phyloP scores from a whole-genome alignment of 1,140 invertebrate species.

The Drosophila mojavensis region DNA sequence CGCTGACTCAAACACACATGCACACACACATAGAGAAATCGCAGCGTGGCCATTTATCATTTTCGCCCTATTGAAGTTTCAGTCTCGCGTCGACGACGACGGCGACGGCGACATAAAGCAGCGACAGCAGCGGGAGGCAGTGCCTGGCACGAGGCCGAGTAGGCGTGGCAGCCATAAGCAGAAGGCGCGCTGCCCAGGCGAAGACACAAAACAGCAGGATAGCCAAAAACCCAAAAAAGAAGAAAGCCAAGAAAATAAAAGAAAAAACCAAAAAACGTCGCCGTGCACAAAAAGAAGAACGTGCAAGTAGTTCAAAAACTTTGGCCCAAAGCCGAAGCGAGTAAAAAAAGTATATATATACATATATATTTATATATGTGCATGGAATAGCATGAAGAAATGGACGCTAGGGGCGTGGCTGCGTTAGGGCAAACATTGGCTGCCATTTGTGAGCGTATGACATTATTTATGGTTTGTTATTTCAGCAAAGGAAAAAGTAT shows the following conservation, averaged over 20 bases:
- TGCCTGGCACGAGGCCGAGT: conserved; percentile 24
- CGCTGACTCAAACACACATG: conserved; percentile 2
- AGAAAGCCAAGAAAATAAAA: conserved; percentile 45
- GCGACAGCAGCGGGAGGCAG: conserved; percentile 68
- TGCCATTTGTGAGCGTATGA: conserved; percentile 80
- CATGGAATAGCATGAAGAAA: conserved; percentile 29
- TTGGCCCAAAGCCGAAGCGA: conserved; percentile 74
- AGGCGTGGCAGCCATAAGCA: conserved; percentile 69
- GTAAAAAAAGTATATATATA: conserved; percentile 25
- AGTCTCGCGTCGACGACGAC: conserved; percentile 65
- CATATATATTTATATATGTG: conserved; percentile 3
- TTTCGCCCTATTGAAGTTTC: conserved; percentile 81
- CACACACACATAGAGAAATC: conserved; percentile 47
- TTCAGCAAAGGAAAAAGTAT: conserved; percentile 70
- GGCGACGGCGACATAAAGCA: conserved; percentile 70
- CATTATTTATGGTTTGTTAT: conserved; percentile 83
- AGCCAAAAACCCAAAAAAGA: conserved; percentile 56
- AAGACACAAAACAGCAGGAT: conserved; percentile 81
- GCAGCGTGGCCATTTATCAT: conserved; percentile 77
- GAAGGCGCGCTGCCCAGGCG: conserved; percentile 51
- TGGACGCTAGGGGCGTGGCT: conserved; percentile 56
- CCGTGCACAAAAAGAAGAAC: conserved; percentile 66
- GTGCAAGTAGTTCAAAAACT: conserved; percentile 82
- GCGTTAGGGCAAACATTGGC: conserved; percentile 64
- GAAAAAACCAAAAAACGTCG: conserved; percentile 36